Conservation (phyloP, 2,888 invertebrate species). For the Eristalis arbustorum region DNA sequence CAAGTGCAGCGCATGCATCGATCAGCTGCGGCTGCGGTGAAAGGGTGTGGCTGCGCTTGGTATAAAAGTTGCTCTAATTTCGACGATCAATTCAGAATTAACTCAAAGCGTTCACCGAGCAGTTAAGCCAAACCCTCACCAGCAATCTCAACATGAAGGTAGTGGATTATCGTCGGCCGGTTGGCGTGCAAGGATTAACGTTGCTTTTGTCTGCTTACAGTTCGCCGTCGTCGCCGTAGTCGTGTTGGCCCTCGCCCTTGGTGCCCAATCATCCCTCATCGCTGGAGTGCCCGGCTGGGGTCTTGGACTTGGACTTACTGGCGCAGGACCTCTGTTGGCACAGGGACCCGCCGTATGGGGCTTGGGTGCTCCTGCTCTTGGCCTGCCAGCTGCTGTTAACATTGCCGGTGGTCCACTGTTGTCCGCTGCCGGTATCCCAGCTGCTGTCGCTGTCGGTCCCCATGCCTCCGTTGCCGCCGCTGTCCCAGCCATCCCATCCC, state of each 20-base stretch:
- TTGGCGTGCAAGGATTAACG: slow-evolving; percentile 10
- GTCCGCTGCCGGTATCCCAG: slow-evolving; percentile 35
- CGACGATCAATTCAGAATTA: slow-evolving; percentile 78
- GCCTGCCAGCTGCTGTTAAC: slow-evolving; percentile 59
- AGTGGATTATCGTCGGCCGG: slow-evolving; percentile 47
- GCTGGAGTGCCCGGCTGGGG: slow-evolving; percentile 70
- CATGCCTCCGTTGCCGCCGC: slow-evolving; percentile 63
- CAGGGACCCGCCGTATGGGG: slow-evolving; percentile 69
- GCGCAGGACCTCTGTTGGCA: slow-evolving; percentile 66
- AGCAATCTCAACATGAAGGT: slow-evolving; percentile 78
- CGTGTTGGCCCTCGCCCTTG: slow-evolving; percentile 73
- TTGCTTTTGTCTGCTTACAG: slow-evolving; percentile 65
- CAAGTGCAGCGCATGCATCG: slow-evolving; percentile 8
- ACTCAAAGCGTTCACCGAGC: slow-evolving; percentile 77
- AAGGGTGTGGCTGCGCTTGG: slow-evolving; percentile 71
- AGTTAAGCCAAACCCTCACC: slow-evolving; percentile 73
- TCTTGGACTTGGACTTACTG: slow-evolving; percentile 46
- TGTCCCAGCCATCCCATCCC: slow-evolving; percentile 71
- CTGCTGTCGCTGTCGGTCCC: slow-evolving; percentile 73
- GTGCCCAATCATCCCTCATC: slow-evolving; percentile 69
- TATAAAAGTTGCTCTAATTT: slow-evolving; percentile 79
- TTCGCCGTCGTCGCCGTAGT: slow-evolving; percentile 75
- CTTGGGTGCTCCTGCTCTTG: slow-evolving; percentile 57
- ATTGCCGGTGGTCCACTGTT: slow-evolving; percentile 39
- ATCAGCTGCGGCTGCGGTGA: background rate